These are phyloP conservation scores for Aphelenchoides besseyi DNA, from an alignment of 1,140 invertebrate species.

Conservation along the genomic window DNA sequence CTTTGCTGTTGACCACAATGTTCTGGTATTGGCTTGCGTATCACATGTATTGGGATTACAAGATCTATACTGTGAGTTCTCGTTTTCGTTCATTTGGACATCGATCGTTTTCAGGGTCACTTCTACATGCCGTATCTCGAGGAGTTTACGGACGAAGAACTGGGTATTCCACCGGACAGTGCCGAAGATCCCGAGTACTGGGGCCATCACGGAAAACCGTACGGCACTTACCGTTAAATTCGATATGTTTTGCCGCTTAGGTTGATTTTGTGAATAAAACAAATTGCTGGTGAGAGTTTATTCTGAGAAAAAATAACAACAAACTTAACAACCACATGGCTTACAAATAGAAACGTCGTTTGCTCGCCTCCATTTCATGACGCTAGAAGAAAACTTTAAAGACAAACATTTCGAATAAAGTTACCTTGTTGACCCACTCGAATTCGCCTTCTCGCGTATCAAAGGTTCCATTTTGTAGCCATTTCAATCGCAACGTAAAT, in stretches of 20 bases:
- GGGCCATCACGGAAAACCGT: constrained; percentile 54
- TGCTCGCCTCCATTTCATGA: constrained; percentile 62
- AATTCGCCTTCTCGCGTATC: constrained; percentile 93
- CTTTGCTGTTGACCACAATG: background rate
- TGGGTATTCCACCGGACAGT: constrained; percentile 59
- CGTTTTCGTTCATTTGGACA: background rate
- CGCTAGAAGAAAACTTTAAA: constrained; percentile 42
- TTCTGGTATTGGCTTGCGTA: background rate
- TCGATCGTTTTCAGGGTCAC: constrained; percentile 35
- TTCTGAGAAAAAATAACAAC: constrained; percentile 8
- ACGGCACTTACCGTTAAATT: constrained; percentile 55
- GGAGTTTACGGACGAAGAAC: constrained; percentile 60
- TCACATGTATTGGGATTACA: background rate
- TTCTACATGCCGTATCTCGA: constrained; percentile 56
- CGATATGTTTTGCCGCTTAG: no score
- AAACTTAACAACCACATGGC: constrained; percentile 14
- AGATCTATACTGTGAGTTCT: background rate
- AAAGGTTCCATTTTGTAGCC: constrained; percentile 91
- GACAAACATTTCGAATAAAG: constrained; percentile 17
- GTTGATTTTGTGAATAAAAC: no score
- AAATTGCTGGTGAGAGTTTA: no score
- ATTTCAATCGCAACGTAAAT: constrained; percentile 86
- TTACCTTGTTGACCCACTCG: constrained; percentile 83
- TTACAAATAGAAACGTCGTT: constrained; percentile 51
- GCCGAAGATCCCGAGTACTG: constrained; percentile 62